Base-by-base conservation (phyloP, 2,113 vertebrate genomes). In the Halichoeres trimaculatus region DNA sequence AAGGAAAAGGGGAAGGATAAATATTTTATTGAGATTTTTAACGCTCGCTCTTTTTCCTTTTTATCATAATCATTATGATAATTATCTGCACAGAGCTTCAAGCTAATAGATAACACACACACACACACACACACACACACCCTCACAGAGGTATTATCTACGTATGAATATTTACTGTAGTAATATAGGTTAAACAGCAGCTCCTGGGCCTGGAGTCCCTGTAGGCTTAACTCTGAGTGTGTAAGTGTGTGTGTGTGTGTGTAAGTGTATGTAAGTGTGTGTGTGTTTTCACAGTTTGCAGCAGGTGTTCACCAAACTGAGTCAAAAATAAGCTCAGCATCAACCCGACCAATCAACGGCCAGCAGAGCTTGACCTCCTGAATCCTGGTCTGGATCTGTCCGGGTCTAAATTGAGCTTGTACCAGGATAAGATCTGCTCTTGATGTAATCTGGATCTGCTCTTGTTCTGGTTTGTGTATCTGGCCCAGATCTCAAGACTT, bases 31-130 rank as follows among this genome's bases (percentile, higher is more conserved):
- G 19, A 17, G 16, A 62, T 30, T 70, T 83, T 70, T 54, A 54
- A 69, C 11, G 43, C 61, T 81, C 74, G 77, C 14, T 53, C 64
- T 75, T 78, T 69, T 57, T 69, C 41, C 54, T 51, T 76, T 85
- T 86, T 64, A 85, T 90, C 81, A 82, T 86, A 78, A 85, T 83
- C 75, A 83, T 89, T 78, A 85, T 89, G 78, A 82, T 88, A 89
- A 91, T 91, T 78, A 88, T 78, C 63, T 75, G 34, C 54, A 75
- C 62, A 68, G 47, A 72, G 73, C 88, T 84, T 70, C 76, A 24
- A 78, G 81, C 78, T 16, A 75, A 14, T 10, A 48, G 38, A 69
- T 34, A 60, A 45, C 36, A 53, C 62, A 52, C 45, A 23, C 48
- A 54, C 55, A 35, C 34, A 36, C 47, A 47, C 59, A 54, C 58